Evolutionary conservation across 2,113 vertebrate species (phyloP), one percentile per base, ranked within the genome.

Genomic region (Cairina moschata): DNA sequence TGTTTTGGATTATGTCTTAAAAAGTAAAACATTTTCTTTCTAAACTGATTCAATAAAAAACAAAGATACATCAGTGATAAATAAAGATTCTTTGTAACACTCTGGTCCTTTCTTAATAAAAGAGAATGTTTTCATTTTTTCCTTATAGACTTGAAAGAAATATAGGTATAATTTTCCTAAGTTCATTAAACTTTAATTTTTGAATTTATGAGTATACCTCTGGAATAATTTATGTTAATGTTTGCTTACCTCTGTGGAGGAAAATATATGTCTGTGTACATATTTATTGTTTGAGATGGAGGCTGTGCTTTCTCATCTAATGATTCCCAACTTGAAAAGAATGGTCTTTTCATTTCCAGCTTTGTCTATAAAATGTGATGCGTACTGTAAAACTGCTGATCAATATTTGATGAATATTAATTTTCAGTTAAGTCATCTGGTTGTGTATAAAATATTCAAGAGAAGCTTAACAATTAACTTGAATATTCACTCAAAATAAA

Each of bases 141-240:
- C 18, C 29, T 94, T 34, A 50, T 31, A 40, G 34, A 5, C 18
- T 71, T 82, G 29, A 83, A 13, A 86, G 34, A 78, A 92, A 86
- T 68, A 68, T 56, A 52, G 8, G 20, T 14, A 71, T 69, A n/a
- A 31, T 83, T 77, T 88, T 82, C 32, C 36, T 34, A 42, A 23
- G 5, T 55, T 91, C 62, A 90, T 90, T 90, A 69, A 94, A 87
- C 3, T 80, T 85, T 75, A 54, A 75, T 78, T 90, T 94, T 96
- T 83, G 38, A 79, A 66, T 90, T 55, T 62, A 75, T 6, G 54
- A 75, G n/a, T 44, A 78, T 52, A 65, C 1, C 5, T 92, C 67
- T 81, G 40, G 46, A 94, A 90, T 72, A 90, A 86, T 65, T 65
- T 86, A 44, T 81, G n/a, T 21, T 87, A 83, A 88, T 90, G 5